Evolutionary conservation across 92 coral and sea anemone genomes (phyloP), one percentile per base, ranked within the genome.

Genomic region (Heteractis magnifica): DNA sequence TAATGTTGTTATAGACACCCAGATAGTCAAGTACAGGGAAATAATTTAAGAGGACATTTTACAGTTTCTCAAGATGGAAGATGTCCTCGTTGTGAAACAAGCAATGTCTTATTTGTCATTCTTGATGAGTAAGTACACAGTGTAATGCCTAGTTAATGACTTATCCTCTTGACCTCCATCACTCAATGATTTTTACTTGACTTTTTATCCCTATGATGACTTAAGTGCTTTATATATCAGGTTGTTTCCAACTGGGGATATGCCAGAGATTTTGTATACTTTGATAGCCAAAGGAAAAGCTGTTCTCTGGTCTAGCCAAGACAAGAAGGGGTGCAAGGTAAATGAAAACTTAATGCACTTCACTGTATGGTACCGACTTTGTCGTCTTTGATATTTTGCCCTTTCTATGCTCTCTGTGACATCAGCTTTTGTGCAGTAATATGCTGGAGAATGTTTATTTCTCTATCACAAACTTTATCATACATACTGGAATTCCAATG

Each of bases 301-400:
- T 76, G 95, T 97, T 23, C 84, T 97, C 18, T 97, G 99, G 99
- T 97, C 99, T 53, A 97, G 99, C 87, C 99, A 97, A 84, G 96
- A 89, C 82, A 97, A 92, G 82, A 91, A 94, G 70, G 93, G 98
- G 11, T 97, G 93, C 79, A 77, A 90, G 94, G 99, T 97, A 87
- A 79, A 86, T 76, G 49, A 58, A 52, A 10, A 59, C 16, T 7
- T 49, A 21, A 78, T 76, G 65, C 7, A 48, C 26, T 72, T 4
- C 77, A 18, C 44, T 48, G 16, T 23, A 12, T 72, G 34, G 11
- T 3, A 72, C 16, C 19, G n/a, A 75, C 14, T 11, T 26, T 76
- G n/a, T 51, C 52, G 48, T 81, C 41, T 64, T 1, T 18, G 8
- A 64, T 5, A 18, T 53, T 53, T 53, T 53, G 58, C 44, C 44